Evolutionary conservation across 2,888 invertebrate species (phyloP), one percentile per base, ranked within the genome.

Genomic region (Clanis bilineata): DNA sequence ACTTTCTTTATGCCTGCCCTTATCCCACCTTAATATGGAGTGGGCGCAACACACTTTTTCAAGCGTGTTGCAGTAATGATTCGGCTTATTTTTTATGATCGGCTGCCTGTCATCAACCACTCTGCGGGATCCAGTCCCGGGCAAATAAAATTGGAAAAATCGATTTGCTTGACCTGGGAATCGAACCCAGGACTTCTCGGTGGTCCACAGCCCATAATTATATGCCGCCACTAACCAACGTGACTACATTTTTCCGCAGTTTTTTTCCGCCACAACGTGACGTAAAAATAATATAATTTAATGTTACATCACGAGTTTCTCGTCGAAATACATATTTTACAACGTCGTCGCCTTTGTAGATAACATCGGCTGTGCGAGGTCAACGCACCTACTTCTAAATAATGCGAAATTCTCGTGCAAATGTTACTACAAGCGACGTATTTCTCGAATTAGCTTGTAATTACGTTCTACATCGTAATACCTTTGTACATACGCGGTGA

Each of bases 341-440:
- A 64, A 67, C 67, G 71, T 73, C 70, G 73, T 73, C 65, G 60
- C 58, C 75, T 77, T 83, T 77, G 62, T 82, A 84, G 55, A 58
- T 83, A 80, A 77, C 63, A 81, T 83, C 83, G 51, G 77, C 73
- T 78, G 64, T 58, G 2, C 18, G 71, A 68, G 80, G 75, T 83
- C 81, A 72, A 71, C 75, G 79, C 63, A 69, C 77, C 68, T 67
- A 72, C 76, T 66, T 72, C 64, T 63, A 66, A 68, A 71, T 69
- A 70, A 71, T 70, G 68, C 63, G 68, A 64, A 62, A 67, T 69
- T 72, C 65, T 65, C 61, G 62, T 64, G 61, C 72, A 72, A 71
- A 67, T 69, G 69, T 67, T 59, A 70, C n/a, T 63, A 64, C 68
- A 65, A 62, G 44, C 59, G 62, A 67, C 69, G 61, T 68, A 45